phyloP scores from a whole-genome alignment of 1,140 invertebrate species.

The Drosophila carrolli region DNA sequence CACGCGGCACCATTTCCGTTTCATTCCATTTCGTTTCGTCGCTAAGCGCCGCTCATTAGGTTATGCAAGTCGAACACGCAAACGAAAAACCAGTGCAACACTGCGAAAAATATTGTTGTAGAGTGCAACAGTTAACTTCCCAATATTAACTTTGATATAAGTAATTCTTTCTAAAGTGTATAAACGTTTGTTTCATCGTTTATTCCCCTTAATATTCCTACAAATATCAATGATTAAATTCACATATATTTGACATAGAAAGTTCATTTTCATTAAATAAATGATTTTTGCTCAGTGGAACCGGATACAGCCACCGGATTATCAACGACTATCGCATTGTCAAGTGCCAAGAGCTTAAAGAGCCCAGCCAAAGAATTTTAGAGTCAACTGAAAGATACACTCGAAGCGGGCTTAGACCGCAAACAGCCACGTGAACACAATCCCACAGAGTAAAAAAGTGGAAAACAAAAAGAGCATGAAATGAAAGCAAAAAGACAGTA shows the following conservation, averaged over 20 bases:
- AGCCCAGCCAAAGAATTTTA: slow-evolving; percentile 28
- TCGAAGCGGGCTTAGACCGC: slow-evolving; percentile 28
- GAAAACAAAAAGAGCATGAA: slow-evolving; percentile 13
- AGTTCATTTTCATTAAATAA: no score
- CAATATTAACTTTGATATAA: no score
- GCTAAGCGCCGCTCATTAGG: slow-evolving; percentile 63
- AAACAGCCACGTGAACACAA: slow-evolving; percentile 23
- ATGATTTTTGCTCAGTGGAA: not conserved
- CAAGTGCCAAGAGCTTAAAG: slow-evolving; percentile 56
- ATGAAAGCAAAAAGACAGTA: slow-evolving; percentile 11
- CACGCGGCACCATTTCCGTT: slow-evolving; percentile 55
- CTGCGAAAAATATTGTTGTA: not conserved
- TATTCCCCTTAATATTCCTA: no score
- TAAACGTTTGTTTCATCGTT: no score
- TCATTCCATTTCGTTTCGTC: slow-evolving; percentile 31
- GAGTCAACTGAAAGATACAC: slow-evolving; percentile 38
- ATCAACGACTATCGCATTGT: slow-evolving; percentile 63
- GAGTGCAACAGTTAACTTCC: not conserved
- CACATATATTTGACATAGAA: no score
- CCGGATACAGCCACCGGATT: slow-evolving; percentile 32
- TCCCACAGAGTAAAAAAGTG: slow-evolving; percentile 12
- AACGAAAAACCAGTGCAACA: not conserved
- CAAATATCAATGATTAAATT: no score
- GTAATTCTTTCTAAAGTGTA: no score
- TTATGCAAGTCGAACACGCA: slow-evolving; percentile 55